A percentile compares a stretch with the other conserved stretches of the same genome.
These are phyloP conservation scores for Zaprionus capensis DNA, from an alignment of 1,140 invertebrate genomes.

Conservation along the genomic window DNA sequence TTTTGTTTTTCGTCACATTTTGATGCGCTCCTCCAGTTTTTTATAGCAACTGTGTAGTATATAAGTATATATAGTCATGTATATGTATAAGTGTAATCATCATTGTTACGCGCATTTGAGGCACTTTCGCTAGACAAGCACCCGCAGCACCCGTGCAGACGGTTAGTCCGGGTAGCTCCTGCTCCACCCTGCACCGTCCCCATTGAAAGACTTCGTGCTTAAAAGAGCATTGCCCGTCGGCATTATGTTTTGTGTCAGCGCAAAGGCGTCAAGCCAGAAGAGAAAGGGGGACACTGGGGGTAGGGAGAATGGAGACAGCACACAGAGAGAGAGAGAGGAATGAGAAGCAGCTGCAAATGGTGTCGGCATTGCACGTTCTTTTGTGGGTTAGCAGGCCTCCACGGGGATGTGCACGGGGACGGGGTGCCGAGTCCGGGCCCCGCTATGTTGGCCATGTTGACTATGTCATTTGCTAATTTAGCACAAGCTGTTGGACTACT, in stretches of 20 bases:
- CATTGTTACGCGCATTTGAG: constrained; percentile 73
- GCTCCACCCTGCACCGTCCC: constrained; percentile 33
- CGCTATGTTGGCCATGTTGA: constrained; percentile 78
- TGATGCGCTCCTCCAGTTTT: constrained; percentile 31
- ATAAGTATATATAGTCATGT: constrained; percentile 12
- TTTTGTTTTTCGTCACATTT: constrained; percentile 68
- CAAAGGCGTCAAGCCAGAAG: constrained; percentile 41
- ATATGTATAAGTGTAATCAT: constrained; percentile 49
- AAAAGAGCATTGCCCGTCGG: constrained; percentile 81
- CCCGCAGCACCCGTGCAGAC: not conserved
- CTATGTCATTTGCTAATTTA: constrained; percentile 82
- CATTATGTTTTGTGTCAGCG: constrained; percentile 81
- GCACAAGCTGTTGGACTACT: constrained; percentile 71
- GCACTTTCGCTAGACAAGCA: constrained; percentile 67
- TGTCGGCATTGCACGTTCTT: constrained; percentile 68
- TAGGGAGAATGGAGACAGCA: not conserved
- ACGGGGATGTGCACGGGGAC: constrained; percentile 5
- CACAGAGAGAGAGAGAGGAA: not conserved
- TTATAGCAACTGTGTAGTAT: constrained; percentile 33
- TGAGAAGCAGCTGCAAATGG: constrained; percentile 37
- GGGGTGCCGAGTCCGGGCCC: not conserved
- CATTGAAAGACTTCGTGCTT: constrained; percentile 68
- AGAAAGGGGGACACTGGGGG: not conserved
- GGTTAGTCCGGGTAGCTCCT: not conserved
- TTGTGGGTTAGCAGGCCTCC: constrained; percentile 77